A percentile compares a stretch with the other conserved stretches of the same genome.
Conservation (phyloP, 2,797 vertebrate genomes). For the Odontamblyopus rebecca region DNA sequence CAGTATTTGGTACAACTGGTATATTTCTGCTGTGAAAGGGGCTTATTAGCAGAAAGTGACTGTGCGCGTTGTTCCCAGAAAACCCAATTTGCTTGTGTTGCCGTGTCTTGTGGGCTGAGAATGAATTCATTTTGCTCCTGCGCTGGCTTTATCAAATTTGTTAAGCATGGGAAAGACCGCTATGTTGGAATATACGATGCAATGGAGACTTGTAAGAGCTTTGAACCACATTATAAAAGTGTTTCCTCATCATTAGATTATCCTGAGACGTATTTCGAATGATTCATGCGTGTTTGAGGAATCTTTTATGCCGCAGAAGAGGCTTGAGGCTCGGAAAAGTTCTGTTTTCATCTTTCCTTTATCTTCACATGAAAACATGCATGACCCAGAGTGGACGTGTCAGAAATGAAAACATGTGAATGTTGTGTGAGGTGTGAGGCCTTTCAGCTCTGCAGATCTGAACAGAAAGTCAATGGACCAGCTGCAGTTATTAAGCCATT, state of each 20-base stretch:
- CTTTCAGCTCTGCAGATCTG: no score
- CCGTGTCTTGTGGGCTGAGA: background rate
- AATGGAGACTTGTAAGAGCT: background rate
- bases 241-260: no score
- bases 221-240: background rate
- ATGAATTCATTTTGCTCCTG: constrained; percentile 2
- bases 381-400: no score
- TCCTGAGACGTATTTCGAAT: background rate
- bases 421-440: no score
- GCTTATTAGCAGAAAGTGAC: constrained; percentile 3
- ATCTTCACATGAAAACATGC: no score
- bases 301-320: background rate
- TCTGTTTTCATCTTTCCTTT: no score
- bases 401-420: no score
- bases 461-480: no score
- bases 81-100: constrained; percentile 4
- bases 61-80: constrained; percentile 10
- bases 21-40: background rate
- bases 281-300: background rate
- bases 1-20: background rate
- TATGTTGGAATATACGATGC: background rate
- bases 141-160: constrained; percentile 5
- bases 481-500: no score
- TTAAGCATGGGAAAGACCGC: background rate
- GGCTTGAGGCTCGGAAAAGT: no score